phyloP scores from a whole-genome alignment of 2,113 vertebrate genomes.

The Varanus salvator region DNA sequence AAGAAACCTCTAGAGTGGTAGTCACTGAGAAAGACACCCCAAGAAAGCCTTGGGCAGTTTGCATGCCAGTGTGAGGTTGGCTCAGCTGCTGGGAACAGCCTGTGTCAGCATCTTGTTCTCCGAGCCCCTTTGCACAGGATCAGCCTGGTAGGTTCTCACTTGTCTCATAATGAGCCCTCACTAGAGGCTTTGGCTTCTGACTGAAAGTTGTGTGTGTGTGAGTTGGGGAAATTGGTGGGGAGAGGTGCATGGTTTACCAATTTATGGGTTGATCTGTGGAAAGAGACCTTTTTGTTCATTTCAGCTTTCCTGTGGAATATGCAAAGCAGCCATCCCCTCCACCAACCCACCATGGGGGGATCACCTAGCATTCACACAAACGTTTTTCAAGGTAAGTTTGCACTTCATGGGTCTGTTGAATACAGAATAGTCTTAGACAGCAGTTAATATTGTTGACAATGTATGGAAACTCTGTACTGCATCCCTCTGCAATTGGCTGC shows the following conservation, averaged over 20 bases:
- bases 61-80: conserved; percentile 2
- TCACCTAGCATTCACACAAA: background rate
- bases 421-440: too few relatives aligned
- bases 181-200: too few relatives aligned
- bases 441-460: background rate
- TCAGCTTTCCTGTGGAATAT: too few relatives aligned
- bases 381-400: background rate
- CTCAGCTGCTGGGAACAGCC: conserved; percentile 30
- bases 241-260: too few relatives aligned
- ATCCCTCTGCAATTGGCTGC: background rate
- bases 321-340: too few relatives aligned
- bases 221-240: too few relatives aligned
- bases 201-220: too few relatives aligned
- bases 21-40: background rate
- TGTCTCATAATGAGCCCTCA: too few relatives aligned
- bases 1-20: background rate
- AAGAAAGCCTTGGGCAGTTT: background rate
- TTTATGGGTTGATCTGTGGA: too few relatives aligned
- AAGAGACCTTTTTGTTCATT: too few relatives aligned
- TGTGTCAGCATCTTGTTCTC: background rate
- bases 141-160: too few relatives aligned
- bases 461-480: background rate
- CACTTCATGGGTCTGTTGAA: too few relatives aligned
- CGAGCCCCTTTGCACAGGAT: accelerated
- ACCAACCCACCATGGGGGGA: background rate